Evolutionary conservation across 2,113 vertebrate genomes (phyloP).

Genomic region (Reinhardtius hippoglossoides): DNA sequence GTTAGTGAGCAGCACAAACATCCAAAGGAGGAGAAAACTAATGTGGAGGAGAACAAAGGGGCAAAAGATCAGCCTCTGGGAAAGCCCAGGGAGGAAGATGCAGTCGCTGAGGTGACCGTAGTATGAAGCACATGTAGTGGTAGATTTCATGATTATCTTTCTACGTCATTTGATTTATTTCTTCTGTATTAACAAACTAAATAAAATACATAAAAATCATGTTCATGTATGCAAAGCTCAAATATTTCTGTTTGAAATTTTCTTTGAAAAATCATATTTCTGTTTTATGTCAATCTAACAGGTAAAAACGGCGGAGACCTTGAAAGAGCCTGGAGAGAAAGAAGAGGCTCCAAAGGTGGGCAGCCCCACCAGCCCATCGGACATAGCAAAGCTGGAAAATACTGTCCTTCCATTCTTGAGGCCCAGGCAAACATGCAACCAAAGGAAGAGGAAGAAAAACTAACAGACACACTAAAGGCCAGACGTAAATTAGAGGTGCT

Average conservation of each 20-base stretch:
- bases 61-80: conserved; percentile 40
- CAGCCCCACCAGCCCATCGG: conserved; percentile 91
- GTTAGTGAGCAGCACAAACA: conserved; percentile 58
- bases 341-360: conserved; percentile 82
- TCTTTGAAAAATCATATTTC: not conserved
- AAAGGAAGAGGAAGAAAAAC: conserved; percentile 74
- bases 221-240: not conserved
- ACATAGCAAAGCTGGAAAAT: conserved; percentile 93
- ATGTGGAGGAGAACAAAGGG: conserved; percentile 54
- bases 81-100: conserved; percentile 64
- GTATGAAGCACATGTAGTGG: conserved; percentile 30
- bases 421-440: conserved; percentile 84
- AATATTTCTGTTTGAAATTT: not conserved
- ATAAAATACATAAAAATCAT: not conserved
- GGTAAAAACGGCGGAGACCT: conserved; percentile 81
- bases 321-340: conserved; percentile 69
- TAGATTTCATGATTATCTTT: not conserved
- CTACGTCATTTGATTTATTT: not conserved
- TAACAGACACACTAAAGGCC: conserved; percentile 78
- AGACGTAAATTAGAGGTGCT: conserved; percentile 85
- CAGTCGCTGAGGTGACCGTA: conserved; percentile 74
- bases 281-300: conserved; percentile 74
- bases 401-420: conserved; percentile 94
- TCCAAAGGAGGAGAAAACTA: conserved; percentile 38
- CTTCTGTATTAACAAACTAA: not conserved